phyloP scores from a whole-genome alignment of 2,797 vertebrate species.

The Loris lydekkerianus region DNA sequence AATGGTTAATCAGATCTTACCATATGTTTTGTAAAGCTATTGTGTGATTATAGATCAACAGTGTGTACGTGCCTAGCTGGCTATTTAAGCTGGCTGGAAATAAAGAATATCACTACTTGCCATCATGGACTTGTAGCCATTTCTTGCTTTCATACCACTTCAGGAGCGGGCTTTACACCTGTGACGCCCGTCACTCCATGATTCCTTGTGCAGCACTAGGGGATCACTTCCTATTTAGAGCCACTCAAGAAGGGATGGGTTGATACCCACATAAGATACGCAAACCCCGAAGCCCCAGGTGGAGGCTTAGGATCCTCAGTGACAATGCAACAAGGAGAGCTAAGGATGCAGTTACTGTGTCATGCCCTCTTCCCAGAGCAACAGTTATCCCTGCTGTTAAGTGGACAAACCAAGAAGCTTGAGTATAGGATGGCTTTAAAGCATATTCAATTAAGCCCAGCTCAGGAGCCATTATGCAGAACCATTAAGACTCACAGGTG shows the following conservation, averaged over 20 bases:
- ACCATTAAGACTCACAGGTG: neutral
- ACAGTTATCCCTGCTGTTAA: no score
- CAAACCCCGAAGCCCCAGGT: neutral
- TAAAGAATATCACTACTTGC: no score
- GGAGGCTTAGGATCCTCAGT: neutral
- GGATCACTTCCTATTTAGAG: neutral
- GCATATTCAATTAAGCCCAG: neutral
- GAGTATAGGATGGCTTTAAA: neutral
- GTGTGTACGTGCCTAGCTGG: no score
- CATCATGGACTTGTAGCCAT: no score
- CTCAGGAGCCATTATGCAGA: neutral
- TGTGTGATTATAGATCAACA: no score
- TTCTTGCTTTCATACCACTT: no score
- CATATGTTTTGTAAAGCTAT: no score
- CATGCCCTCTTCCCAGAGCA: rapidly evolving
- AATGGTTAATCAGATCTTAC: no score
- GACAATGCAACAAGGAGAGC: neutral
- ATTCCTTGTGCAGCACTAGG: no score
- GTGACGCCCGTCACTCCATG: no score
- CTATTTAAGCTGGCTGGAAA: no score
- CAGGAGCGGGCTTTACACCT: no score
- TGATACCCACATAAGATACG: neutral
- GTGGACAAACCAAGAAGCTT: neutral
- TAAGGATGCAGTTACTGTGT: neutral
- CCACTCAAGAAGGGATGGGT: neutral